Conservation (phyloP, 2,797 vertebrate genomes). For the Pantherophis vulpinus region DNA sequence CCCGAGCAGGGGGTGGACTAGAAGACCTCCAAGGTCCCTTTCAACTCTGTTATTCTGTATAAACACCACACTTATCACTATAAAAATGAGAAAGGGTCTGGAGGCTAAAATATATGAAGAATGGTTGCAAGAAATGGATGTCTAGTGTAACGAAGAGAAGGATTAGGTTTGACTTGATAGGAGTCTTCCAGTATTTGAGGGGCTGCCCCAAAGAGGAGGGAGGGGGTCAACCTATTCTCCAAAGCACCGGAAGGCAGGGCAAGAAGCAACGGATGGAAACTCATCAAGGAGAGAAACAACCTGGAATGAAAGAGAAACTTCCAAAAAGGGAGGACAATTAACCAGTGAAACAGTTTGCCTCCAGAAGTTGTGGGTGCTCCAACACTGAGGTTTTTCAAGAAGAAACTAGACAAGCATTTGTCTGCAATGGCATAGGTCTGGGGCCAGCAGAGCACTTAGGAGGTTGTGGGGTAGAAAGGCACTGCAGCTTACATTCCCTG, state of each 20-base stretch:
- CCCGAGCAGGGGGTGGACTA: background rate
- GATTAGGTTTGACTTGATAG: background rate
- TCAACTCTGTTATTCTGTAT: no score
- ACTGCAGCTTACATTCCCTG: background rate
- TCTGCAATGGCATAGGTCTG: background rate
- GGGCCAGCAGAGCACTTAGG: no score
- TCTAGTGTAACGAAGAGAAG: background rate
- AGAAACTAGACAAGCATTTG: background rate
- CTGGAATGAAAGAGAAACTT: background rate
- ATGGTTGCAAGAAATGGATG: no score
- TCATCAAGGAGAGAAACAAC: background rate
- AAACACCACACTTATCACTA: no score
- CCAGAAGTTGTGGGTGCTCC: no score
- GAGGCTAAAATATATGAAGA: background rate
- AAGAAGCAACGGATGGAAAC: background rate
- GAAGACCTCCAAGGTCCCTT: background rate
- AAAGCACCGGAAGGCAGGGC: background rate
- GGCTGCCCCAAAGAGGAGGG: background rate
- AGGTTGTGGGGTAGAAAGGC: background rate
- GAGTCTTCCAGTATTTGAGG: background rate
- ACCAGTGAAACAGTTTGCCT: fast-evolving
- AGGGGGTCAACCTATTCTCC: background rate
- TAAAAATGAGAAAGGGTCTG: no score
- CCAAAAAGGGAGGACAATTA: background rate
- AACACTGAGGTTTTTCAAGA: background rate